phyloP scores from a whole-genome alignment of 2,888 invertebrate genomes.

The Altica lythri region DNA sequence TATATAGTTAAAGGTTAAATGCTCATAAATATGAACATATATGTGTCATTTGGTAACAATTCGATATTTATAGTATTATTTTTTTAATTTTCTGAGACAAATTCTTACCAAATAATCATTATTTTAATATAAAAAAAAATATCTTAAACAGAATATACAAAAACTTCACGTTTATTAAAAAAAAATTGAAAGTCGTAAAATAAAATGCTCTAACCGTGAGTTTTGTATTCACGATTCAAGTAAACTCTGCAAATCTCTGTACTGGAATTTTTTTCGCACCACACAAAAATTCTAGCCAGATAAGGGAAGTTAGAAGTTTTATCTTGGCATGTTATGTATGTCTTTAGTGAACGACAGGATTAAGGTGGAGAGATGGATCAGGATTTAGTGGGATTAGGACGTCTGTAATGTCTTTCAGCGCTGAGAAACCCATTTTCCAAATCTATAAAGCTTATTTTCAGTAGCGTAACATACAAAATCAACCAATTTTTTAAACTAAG shows the following conservation, averaged over 20 bases:
- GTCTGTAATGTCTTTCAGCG: conserved; percentile 38
- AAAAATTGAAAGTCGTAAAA: no score
- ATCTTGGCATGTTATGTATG: conserved; percentile 28
- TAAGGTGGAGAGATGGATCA: conserved; percentile 46
- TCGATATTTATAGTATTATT: no score
- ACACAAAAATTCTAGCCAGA: conserved; percentile 9
- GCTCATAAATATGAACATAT: no score
- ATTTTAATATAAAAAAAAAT: no score
- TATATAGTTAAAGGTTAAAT: no score
- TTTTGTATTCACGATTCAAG: no score
- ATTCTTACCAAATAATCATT: no score
- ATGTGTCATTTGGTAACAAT: no score
- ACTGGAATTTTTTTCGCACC: neutral
- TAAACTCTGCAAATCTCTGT: neutral
- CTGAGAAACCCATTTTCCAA: conserved; percentile 32
- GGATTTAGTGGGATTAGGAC: conserved; percentile 42
- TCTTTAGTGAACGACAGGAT: conserved; percentile 40
- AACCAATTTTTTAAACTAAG: neutral
- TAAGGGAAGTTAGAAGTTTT: conserved; percentile 23
- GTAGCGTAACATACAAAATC: conserved; percentile 1
- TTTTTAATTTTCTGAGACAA: no score
- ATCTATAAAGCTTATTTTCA: conserved; percentile 21
- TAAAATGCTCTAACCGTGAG: no score
- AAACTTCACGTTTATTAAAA: no score
- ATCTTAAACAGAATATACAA: no score